A percentile compares a stretch with the other conserved stretches of the same genome.
These are phyloP conservation scores for Erythrolamprus reginae DNA, from an alignment of 2,113 vertebrate species.

Conservation along the genomic window DNA sequence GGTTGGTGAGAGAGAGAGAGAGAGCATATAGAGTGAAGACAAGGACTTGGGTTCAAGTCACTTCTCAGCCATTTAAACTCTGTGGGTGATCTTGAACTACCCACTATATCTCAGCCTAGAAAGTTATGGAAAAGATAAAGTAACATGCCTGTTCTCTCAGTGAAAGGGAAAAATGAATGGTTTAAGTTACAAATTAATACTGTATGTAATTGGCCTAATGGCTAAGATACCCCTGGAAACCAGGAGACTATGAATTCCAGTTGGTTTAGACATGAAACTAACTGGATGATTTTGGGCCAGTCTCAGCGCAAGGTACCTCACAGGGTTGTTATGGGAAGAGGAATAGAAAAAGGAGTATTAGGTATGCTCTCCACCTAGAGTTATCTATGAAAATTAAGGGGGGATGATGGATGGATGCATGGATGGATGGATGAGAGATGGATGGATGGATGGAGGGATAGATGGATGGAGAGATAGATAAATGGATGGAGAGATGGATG, in stretches of 20 bases:
- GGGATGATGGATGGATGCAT: too few species aligned
- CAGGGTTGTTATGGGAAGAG: neutral
- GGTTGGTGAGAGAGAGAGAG: neutral
- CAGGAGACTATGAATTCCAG: neutral
- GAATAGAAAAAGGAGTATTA: neutral
- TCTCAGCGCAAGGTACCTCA: neutral
- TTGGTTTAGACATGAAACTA: neutral
- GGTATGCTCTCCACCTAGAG: neutral
- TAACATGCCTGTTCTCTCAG: neutral
- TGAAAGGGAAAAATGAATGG: neutral
- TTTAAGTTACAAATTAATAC: neutral
- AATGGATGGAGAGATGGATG: too few species aligned
- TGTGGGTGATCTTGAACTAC: neutral
- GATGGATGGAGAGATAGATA: too few species aligned
- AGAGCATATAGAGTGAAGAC: neutral
- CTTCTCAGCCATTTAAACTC: neutral
- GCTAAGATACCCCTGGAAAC: neutral
- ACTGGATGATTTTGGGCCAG: neutral
- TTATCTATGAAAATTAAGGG: neutral
- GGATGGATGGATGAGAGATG: too few species aligned
- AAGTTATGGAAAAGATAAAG: neutral
- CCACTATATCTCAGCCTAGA: neutral
- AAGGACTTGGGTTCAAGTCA: neutral
- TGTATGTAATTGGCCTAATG: neutral
- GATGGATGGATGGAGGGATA: too few species aligned